A percentile compares a stretch with the other conserved stretches of the same genome.
Conservation (phyloP, 2,888 invertebrate genomes). For the Andrena flavipes region DNA sequence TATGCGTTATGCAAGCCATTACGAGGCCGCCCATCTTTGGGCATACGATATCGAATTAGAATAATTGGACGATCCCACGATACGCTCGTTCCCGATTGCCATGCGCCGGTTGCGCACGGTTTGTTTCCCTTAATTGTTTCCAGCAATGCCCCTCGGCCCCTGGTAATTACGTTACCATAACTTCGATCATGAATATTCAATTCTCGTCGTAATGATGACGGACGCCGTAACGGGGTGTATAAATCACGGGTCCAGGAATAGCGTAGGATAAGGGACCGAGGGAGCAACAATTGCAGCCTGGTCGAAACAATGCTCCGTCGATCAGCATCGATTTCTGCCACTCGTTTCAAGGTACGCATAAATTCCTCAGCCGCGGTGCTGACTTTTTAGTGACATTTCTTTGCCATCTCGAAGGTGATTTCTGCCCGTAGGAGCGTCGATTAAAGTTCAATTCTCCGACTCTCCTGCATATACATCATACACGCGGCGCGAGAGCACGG, state of each 20-base stretch:
- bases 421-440: conserved; percentile 47
- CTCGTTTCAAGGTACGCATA: background rate
- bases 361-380: background rate
- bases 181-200: conserved; percentile 39
- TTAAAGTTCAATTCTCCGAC: conserved; percentile 56
- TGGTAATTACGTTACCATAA: conserved; percentile 47
- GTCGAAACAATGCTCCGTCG: conserved; percentile 3
- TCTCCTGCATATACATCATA: conserved; percentile 39
- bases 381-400: conserved; percentile 41
- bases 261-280: background rate
- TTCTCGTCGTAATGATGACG: conserved; percentile 28
- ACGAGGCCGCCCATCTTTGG: conserved; percentile 18
- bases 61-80: conserved; percentile 37
- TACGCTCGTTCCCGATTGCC: conserved; percentile 17
- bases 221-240: background rate
- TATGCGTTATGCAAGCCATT: conserved; percentile 15
- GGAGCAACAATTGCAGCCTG: conserved; percentile 1
- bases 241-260: conserved; percentile 12
- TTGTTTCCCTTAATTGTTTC: conserved; percentile 42
- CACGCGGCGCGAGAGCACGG: conserved; percentile 47
- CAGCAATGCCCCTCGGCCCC: conserved; percentile 9
- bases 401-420: conserved; percentile 16
- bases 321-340: background rate
- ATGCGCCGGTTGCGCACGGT: conserved; percentile 14
- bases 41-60: conserved; percentile 43